phyloP scores from a whole-genome alignment of 2,797 vertebrate species.

The Melopsittacus undulatus region DNA sequence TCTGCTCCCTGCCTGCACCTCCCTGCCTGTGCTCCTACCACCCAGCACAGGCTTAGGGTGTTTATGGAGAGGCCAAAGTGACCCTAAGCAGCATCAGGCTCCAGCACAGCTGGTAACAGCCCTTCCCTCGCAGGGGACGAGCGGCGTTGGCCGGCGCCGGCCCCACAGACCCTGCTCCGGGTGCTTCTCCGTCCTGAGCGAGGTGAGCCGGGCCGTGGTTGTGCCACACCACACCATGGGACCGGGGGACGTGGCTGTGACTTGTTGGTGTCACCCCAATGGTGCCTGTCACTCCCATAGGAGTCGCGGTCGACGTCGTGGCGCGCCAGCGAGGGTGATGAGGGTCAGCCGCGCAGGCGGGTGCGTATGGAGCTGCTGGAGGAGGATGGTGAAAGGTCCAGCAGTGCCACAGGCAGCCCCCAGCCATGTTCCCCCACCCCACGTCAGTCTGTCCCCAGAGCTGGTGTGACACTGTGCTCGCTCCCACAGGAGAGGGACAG shows the following conservation, averaged over 20 bases:
- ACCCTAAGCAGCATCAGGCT: accelerated
- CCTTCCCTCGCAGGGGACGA: neutral
- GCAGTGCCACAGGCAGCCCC: neutral
- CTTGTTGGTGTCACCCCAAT: accelerated
- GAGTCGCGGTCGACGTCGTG: neutral
- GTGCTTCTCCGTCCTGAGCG: constrained; percentile 47
- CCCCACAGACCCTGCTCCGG: constrained; percentile 48
- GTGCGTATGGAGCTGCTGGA: neutral
- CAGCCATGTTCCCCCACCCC: neutral
- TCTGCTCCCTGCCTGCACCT: neutral
- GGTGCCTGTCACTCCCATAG: neutral
- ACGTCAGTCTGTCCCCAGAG: neutral
- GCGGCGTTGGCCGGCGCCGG: neutral
- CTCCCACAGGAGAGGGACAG: neutral
- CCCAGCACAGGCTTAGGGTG: neutral
- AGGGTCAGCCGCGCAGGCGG: neutral
- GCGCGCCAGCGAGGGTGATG: neutral
- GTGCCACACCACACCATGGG: neutral
- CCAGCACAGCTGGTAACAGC: accelerated
- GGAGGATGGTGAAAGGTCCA: neutral
- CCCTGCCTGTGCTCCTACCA: neutral
- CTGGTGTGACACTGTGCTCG: accelerated
- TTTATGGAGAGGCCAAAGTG: accelerated
- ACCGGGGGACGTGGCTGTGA: accelerated
- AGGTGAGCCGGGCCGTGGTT: neutral